Evolutionary conservation across 1,140 invertebrate species (phyloP).

Genomic region (Cryptotermes secundus): DNA sequence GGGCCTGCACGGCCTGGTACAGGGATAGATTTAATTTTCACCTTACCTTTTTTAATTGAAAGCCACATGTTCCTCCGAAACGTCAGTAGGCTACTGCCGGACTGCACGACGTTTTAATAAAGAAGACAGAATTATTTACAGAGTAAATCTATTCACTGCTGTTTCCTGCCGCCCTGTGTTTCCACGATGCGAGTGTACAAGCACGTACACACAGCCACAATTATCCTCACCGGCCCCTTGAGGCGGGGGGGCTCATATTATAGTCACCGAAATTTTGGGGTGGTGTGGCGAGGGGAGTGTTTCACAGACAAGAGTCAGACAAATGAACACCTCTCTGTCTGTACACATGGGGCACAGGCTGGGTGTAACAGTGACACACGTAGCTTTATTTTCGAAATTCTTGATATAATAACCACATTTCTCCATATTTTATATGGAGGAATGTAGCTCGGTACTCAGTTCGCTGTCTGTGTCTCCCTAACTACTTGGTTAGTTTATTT

Average conservation of each 20-base stretch:
- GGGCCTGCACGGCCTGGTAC: too few species aligned
- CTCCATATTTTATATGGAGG: too few species aligned
- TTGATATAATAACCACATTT: too few species aligned
- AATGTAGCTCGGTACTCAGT: too few species aligned
- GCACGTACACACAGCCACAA: neutral
- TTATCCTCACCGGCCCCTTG: neutral
- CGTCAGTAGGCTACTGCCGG: too few species aligned
- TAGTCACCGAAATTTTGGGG: neutral
- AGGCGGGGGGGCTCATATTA: neutral
- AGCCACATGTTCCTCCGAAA: too few species aligned
- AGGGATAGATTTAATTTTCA: too few species aligned
- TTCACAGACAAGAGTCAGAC: neutral
- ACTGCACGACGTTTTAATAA: too few species aligned
- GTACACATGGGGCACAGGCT: neutral
- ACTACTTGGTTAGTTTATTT: too few species aligned
- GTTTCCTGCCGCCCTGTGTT: neutral
- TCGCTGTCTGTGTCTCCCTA: too few species aligned
- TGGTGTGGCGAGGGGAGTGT: neutral
- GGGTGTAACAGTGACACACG: neutral
- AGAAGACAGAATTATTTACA: too few species aligned
- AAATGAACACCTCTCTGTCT: constrained; percentile 12
- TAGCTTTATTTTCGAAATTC: neutral
- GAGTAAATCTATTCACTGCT: neutral
- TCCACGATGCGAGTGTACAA: neutral
- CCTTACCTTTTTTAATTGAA: too few species aligned